Evolutionary conservation across 2,113 vertebrate species (phyloP).

Genomic region (Callorhinus ursinus): DNA sequence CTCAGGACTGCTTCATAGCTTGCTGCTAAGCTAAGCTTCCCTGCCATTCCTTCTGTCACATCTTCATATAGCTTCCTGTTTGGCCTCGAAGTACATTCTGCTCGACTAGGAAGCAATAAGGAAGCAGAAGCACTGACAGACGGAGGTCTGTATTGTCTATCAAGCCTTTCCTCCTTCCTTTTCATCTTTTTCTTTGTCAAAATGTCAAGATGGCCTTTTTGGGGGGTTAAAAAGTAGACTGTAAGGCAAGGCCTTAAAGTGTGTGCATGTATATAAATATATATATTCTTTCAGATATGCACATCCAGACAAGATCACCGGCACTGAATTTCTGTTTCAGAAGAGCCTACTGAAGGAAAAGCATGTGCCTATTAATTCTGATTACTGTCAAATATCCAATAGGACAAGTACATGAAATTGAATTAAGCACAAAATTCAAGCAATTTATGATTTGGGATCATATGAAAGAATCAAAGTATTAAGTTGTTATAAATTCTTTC

Average conservation of each 20-base stretch:
- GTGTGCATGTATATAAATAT: not conserved
- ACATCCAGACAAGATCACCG: not conserved
- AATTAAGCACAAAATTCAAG: not conserved
- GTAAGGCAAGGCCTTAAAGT: not conserved
- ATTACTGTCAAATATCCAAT: not conserved
- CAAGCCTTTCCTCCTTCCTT: not conserved
- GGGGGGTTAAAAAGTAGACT: not conserved
- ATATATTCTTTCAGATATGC: not conserved
- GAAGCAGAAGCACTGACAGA: not conserved
- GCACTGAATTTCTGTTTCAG: not conserved
- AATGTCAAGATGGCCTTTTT: not conserved
- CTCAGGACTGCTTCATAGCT: not conserved
- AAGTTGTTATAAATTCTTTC: not conserved
- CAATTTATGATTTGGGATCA: not conserved
- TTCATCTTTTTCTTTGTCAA: not conserved
- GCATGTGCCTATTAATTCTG: not conserved
- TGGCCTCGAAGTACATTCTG: not conserved
- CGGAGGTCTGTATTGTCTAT: not conserved
- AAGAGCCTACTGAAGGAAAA: not conserved
- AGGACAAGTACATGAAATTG: not conserved
- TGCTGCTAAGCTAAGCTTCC: not conserved
- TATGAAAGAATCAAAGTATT: not conserved
- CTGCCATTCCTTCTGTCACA: not conserved
- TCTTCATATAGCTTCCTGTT: not conserved
- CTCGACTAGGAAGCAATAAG: not conserved